phyloP scores from a whole-genome alignment of 2,888 invertebrate genomes.

The Trichacis sp. region DNA sequence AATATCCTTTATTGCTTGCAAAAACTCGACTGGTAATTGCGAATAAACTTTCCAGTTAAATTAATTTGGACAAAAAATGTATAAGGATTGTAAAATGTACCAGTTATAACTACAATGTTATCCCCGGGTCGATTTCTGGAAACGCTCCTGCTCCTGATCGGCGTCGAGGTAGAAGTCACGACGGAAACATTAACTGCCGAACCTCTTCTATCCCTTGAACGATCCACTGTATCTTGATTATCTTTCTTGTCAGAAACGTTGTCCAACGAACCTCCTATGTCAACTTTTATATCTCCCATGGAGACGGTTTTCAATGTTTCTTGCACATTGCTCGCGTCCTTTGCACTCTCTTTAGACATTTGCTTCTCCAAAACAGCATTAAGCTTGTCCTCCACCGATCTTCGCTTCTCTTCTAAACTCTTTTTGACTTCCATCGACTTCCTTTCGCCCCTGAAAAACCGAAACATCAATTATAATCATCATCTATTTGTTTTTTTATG shows the following conservation, averaged over 20 bases:
- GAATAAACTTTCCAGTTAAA: too few species aligned
- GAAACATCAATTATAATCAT: too few species aligned
- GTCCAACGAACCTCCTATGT: conserved; percentile 59
- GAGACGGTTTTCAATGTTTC: conserved; percentile 56
- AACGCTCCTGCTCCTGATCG: conserved; percentile 54
- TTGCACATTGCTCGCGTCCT: conserved; percentile 43
- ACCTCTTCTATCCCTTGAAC: conserved; percentile 47
- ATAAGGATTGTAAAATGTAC: conserved; percentile 40
- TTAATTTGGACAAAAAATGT: too few species aligned
- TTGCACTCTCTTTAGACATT: conserved; percentile 56
- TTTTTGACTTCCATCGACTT: conserved; percentile 29
- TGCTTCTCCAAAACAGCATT: conserved; percentile 65
- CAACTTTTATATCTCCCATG: conserved; percentile 56
- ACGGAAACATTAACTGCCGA: conserved; percentile 63
- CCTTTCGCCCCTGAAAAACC: conserved; percentile 28
- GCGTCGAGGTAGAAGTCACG: conserved; percentile 64
- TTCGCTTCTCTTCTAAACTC: conserved; percentile 63
- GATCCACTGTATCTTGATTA: conserved; percentile 47
- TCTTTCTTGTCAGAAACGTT: conserved; percentile 55
- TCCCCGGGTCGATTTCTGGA: conserved; percentile 59
- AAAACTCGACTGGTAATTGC: too few species aligned
- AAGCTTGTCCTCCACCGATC: conserved; percentile 64
- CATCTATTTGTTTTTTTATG: too few species aligned
- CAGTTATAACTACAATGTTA: conserved; percentile 65
- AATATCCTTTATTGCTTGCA: too few species aligned